These are phyloP conservation scores for Drosophila nasuta DNA, from an alignment of 1,140 invertebrate species.

Conservation along the genomic window DNA sequence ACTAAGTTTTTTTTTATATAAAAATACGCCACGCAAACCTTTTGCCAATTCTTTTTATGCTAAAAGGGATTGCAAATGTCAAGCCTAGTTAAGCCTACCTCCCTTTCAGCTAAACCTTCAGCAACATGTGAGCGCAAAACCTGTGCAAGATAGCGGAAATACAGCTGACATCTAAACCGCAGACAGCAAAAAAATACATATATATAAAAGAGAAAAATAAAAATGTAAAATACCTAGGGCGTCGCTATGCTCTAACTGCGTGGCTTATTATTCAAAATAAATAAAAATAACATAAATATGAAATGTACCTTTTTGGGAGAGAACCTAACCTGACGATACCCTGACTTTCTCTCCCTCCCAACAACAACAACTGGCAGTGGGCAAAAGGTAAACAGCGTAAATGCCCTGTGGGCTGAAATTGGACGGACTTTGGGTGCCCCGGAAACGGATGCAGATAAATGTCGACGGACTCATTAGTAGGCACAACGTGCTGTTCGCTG, in stretches of 20 bases:
- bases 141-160: slow-evolving; percentile 59
- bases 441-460: slow-evolving; percentile 68
- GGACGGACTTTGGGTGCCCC: slow-evolving; percentile 8
- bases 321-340: neutral
- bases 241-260: neutral
- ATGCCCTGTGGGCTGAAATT: slow-evolving; percentile 2
- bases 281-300: slow-evolving; percentile 3
- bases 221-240: neutral
- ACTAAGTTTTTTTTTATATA: neutral
- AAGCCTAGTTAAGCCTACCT: slow-evolving; percentile 33
- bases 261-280: slow-evolving; percentile 9
- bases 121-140: slow-evolving; percentile 32
- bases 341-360: neutral
- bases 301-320: neutral
- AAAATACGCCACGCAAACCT: neutral
- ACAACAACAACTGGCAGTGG: too few species aligned
- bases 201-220: neutral
- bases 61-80: slow-evolving; percentile 59
- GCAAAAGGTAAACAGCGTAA: neutral
- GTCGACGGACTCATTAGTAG: slow-evolving; percentile 73
- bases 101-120: slow-evolving; percentile 15
- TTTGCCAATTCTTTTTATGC: slow-evolving; percentile 49
- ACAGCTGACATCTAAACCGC: slow-evolving; percentile 41
- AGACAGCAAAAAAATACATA: neutral
- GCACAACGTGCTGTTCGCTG: slow-evolving; percentile 61